Percentiles rank a stretch among this genome's conserved stretches.
Evolutionary conservation across 53 echinoderm and acorn worm genomes (phyloP).

Genomic region (Holothuria leucospilota): DNA sequence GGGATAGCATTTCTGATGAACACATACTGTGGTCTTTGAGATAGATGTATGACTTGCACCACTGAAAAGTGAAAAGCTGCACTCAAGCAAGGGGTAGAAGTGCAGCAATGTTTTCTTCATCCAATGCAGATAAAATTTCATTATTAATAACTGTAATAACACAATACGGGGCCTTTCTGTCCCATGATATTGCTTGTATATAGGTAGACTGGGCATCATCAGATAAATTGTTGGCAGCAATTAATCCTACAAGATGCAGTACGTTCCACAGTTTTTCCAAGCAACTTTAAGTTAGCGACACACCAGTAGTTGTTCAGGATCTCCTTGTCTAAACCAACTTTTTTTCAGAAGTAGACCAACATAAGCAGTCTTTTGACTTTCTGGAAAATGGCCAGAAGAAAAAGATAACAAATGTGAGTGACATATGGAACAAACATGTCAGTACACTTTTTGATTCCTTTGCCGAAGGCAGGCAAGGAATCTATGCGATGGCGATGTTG

Average conservation of each 20-base stretch:
- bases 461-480: no score
- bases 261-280: slow-evolving; percentile 56
- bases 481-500: no score
- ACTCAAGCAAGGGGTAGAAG: no score
- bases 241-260: slow-evolving; percentile 13
- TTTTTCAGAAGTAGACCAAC: slow-evolving; percentile 40
- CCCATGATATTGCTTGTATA: slow-evolving; percentile 49
- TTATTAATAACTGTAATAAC: no score
- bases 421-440: slow-evolving; percentile 51
- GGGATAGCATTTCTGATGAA: no score
- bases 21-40: no score
- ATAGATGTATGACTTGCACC: no score
- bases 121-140: slow-evolving; percentile 62
- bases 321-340: slow-evolving; percentile 43
- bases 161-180: slow-evolving; percentile 48
- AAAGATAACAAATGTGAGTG: slow-evolving; percentile 46
- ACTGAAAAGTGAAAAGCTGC: no score
- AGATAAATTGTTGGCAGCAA: slow-evolving; percentile 31
- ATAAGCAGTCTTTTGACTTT: background rate
- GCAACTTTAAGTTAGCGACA: slow-evolving; percentile 58
- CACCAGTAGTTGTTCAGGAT: slow-evolving; percentile 12
- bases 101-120: slow-evolving; percentile 46
- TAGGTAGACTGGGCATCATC: background rate
- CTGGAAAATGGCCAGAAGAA: slow-evolving; percentile 18
- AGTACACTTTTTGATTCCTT: slow-evolving; percentile 47